phyloP scores from a whole-genome alignment of 2,797 vertebrate genomes.

The Salmo trutta region DNA sequence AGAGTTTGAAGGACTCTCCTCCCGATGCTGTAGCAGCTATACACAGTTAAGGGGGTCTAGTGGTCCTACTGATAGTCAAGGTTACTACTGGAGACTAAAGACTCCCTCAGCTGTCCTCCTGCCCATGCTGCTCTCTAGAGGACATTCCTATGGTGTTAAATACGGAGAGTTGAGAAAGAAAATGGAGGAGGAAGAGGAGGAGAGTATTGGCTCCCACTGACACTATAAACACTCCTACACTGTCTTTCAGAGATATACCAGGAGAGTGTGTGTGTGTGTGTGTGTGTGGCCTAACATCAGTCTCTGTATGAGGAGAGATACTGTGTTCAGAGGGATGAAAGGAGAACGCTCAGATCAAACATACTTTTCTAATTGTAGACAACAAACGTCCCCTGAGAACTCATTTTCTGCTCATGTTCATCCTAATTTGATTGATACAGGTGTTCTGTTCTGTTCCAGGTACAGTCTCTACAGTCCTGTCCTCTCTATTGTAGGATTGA shows the following conservation, averaged over 20 bases:
- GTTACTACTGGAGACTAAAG: constrained; percentile 40
- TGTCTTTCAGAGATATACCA: not conserved
- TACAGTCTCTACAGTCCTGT: too few relatives aligned
- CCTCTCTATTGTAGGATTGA: too few relatives aligned
- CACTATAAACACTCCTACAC: not conserved
- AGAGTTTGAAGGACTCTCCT: too few relatives aligned
- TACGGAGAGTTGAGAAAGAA: constrained; percentile 36
- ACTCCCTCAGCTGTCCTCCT: constrained; percentile 28
- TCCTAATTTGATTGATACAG: not conserved
- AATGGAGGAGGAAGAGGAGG: constrained; percentile 18
- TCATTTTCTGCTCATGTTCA: not conserved
- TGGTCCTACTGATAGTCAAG: constrained; percentile 37
- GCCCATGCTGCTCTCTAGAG: constrained; percentile 32
- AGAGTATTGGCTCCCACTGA: not conserved
- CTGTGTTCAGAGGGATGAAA: constrained; percentile 31
- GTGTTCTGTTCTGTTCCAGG: too few relatives aligned
- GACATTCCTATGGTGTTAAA: constrained; percentile 39
- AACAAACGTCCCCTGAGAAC: constrained; percentile 34
- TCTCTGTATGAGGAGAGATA: not conserved
- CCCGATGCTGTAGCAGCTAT: not conserved
- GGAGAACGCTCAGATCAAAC: constrained; percentile 53
- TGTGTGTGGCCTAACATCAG: not conserved
- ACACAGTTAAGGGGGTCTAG: constrained; percentile 10
- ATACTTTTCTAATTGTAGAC: constrained; percentile 15
- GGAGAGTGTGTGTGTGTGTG: not conserved